These are phyloP conservation scores for Pseudoatta argentina DNA, from an alignment of 1,140 invertebrate species.

Conservation along the genomic window DNA sequence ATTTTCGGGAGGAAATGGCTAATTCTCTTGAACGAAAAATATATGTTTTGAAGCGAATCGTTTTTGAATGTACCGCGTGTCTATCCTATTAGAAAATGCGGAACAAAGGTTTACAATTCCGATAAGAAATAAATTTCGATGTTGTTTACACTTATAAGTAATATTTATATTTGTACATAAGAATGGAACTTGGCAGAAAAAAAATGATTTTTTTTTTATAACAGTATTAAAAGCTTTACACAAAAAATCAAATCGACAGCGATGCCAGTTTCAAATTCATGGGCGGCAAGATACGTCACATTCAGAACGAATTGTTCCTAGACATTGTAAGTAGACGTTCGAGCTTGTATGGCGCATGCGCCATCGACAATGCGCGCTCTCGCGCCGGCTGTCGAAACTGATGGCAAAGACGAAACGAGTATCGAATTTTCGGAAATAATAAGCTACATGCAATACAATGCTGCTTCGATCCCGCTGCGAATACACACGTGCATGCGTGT, in stretches of 20 bases:
- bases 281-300: neutral
- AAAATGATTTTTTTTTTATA: neutral
- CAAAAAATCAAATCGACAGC: neutral
- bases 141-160: neutral
- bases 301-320: slow-evolving; percentile 39
- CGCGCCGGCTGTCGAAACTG: slow-evolving; percentile 53
- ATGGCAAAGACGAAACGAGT: slow-evolving; percentile 45
- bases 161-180: neutral
- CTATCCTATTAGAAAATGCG: neutral
- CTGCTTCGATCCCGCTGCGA: slow-evolving; percentile 49
- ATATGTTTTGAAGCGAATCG: neutral
- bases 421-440: slow-evolving; percentile 65
- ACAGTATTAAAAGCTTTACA: neutral
- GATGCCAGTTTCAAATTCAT: slow-evolving; percentile 24
- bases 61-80: neutral
- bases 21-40: neutral
- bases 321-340: neutral
- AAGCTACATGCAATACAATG: slow-evolving; percentile 52
- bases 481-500: slow-evolving; percentile 49
- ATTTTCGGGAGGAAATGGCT: neutral
- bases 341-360: slow-evolving; percentile 23
- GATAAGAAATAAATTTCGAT: neutral
- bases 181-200: neutral
- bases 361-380: slow-evolving; percentile 32
- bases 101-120: neutral